Base-by-base conservation (phyloP, 2,888 invertebrate genomes). In the Eucera pruinosa region DNA sequence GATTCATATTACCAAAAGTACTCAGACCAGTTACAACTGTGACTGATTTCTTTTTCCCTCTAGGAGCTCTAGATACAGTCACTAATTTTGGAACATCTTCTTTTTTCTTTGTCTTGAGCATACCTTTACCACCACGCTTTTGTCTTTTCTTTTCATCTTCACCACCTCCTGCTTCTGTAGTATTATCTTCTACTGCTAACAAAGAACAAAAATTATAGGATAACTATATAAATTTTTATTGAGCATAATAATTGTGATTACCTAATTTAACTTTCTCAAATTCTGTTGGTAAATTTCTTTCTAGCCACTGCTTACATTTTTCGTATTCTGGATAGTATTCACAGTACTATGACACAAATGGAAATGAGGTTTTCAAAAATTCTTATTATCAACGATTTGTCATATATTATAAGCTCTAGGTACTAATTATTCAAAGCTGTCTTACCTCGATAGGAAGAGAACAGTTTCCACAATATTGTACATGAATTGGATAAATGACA, bases 41-140 rank as follows among this genome's bases (percentile, higher is more conserved):
- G 1, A 99, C 98, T 48, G 97, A 98, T 95, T 99, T 99, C 95
- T 99, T 99, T 92, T 99, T 99, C 78, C 99, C 99, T 86, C 99
- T 95, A 23, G 98, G 98, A 80, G 98, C 97, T 89, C 97, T 94
- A 0, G 97, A 97, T 2, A 98, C 95, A 89, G 96, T 96, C 52
- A 98, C 96, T 91, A 96, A 95, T 91, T 97, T 97, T 13, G 97
- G 97, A 13, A 96, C 96, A 92, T 97, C 97, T 86, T 97, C 97
- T 91, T 97, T 98, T 94, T 98, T 98, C 93, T 98, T 98, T 11
- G 98, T 95, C 92, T 98, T 98, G 70, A 98, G 95, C 94, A 98
- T 96, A 45, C 98, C 99, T 92, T 98, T 98, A 9, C 99, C 99
- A 43, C 99, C 99, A 55, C 99, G 95, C 92, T 98, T 99, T 91